phyloP scores from a whole-genome alignment of 2,888 invertebrate genomes.

The Xylophagus ater region DNA sequence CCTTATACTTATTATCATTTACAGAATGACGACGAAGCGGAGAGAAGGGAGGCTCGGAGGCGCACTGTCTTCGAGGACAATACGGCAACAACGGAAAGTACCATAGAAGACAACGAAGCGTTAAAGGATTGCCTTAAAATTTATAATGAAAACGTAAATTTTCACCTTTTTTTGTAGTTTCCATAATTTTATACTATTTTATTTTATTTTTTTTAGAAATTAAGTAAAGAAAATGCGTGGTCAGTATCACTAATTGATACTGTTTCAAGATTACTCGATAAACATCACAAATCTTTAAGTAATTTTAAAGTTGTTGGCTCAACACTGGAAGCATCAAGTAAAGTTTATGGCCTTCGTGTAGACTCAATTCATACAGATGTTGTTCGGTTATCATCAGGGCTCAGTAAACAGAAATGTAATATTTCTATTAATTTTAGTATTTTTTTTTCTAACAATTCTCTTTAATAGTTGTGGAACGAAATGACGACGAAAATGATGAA shows the following conservation, averaged over 20 bases:
- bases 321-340: constrained; percentile 77
- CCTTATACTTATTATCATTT: constrained; percentile 4
- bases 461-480: constrained; percentile 1
- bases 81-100: no score
- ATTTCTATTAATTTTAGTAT: not conserved
- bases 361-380: constrained; percentile 75
- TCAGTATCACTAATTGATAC: constrained; percentile 76
- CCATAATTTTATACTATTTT: no score
- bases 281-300: constrained; percentile 58
- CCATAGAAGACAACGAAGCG: no score
- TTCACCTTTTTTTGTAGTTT: no score
- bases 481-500: constrained; percentile 23
- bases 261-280: constrained; percentile 62
- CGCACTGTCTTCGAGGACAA: constrained; percentile 23
- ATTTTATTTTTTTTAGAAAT: constrained; percentile 50
- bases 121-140: no score
- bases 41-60: constrained; percentile 40
- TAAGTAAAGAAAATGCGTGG: constrained; percentile 83
- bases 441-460: not conserved
- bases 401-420: constrained; percentile 30
- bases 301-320: constrained; percentile 71
- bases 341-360: constrained; percentile 78
- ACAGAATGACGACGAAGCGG: constrained; percentile 50
- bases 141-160: constrained; percentile 64
- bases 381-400: constrained; percentile 61